phyloP scores from a whole-genome alignment of 2,113 vertebrate genomes.

The Trogon surrucura region DNA sequence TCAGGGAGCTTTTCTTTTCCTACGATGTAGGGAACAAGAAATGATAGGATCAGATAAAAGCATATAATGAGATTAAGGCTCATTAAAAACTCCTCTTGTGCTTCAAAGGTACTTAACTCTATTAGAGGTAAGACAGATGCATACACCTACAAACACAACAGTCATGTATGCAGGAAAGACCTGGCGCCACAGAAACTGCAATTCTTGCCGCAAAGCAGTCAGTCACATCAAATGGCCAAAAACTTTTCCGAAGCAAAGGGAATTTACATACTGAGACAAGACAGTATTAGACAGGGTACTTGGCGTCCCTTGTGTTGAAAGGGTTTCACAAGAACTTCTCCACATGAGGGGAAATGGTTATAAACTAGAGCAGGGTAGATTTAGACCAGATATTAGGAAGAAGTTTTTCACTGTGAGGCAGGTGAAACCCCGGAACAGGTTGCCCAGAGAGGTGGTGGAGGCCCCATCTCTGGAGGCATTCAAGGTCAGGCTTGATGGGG shows the following conservation, averaged over 20 bases:
- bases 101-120: conserved; percentile 1
- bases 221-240: background rate
- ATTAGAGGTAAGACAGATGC: background rate
- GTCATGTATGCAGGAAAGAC: fast-evolving
- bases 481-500: too few relatives aligned
- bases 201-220: background rate
- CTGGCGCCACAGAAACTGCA: fast-evolving
- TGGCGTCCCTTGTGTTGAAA: background rate
- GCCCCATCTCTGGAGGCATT: too few relatives aligned
- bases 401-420: too few relatives aligned
- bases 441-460: too few relatives aligned
- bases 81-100: background rate
- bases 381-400: too few relatives aligned
- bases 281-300: background rate
- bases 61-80: conserved; percentile 8
- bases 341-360: too few relatives aligned
- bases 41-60: conserved; percentile 14
- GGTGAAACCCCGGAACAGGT: too few relatives aligned
- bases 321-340: background rate
- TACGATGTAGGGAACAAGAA: background rate
- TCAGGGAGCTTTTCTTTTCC: background rate
- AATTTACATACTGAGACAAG: background rate
- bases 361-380: too few relatives aligned
- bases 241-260: background rate
- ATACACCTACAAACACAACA: background rate